phyloP scores from a whole-genome alignment of 2,888 invertebrate species.

The Cephus sareptanus region DNA sequence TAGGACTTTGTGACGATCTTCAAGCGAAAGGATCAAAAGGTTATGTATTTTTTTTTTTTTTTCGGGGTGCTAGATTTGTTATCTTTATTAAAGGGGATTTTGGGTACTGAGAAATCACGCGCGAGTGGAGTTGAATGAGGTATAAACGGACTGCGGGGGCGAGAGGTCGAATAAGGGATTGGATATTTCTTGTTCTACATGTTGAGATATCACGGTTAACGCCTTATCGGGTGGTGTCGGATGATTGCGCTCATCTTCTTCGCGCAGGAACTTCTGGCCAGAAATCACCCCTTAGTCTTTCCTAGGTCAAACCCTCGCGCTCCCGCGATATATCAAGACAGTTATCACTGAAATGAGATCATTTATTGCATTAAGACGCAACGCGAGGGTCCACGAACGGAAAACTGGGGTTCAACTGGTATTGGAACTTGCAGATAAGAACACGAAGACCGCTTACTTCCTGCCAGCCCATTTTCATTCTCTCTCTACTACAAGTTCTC shows the following conservation, averaged over 20 bases:
- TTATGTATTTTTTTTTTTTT: not conserved
- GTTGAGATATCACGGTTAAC: not conserved
- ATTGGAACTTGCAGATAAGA: slow-evolving; percentile 58
- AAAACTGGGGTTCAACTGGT: slow-evolving; percentile 44
- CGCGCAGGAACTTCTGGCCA: not conserved
- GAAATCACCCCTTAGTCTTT: slow-evolving; percentile 11
- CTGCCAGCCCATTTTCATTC: slow-evolving; percentile 13
- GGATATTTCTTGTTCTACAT: not conserved
- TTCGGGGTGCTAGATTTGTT: not conserved
- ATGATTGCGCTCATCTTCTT: slow-evolving; percentile 18
- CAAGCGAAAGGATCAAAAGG: not conserved
- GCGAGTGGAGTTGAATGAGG: not conserved
- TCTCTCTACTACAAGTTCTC: slow-evolving; percentile 11
- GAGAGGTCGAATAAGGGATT: not conserved
- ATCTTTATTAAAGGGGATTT: not conserved
- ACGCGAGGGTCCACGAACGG: slow-evolving; percentile 35
- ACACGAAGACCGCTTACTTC: slow-evolving; percentile 31
- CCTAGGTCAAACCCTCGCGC: slow-evolving; percentile 20
- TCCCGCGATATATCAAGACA: slow-evolving; percentile 54
- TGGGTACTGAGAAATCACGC: not conserved
- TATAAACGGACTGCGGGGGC: not conserved
- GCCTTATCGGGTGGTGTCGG: slow-evolving; percentile 31
- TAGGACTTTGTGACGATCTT: no score
- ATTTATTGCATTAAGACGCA: slow-evolving; percentile 55
- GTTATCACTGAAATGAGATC: slow-evolving; percentile 60